These are phyloP conservation scores for Podarcis raffonei DNA, from an alignment of 2,113 vertebrate species.

Conservation along the genomic window DNA sequence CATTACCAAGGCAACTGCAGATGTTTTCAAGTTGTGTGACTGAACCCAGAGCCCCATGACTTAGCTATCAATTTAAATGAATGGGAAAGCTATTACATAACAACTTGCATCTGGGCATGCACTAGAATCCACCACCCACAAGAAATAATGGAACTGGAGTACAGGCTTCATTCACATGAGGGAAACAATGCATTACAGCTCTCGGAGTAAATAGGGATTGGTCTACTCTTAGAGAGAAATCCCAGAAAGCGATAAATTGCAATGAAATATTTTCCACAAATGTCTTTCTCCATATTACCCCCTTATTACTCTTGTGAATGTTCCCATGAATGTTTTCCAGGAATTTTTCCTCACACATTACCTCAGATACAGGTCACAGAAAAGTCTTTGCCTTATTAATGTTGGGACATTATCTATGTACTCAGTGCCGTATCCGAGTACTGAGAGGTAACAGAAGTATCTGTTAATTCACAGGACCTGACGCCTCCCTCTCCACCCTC, in stretches of 20 bases:
- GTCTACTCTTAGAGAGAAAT: background rate
- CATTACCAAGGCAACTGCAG: too few species aligned
- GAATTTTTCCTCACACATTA: background rate
- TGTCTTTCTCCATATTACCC: background rate
- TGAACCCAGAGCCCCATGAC: too few species aligned
- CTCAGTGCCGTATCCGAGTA: background rate
- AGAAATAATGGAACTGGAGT: too few species aligned
- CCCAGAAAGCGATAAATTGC: background rate
- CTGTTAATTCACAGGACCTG: background rate
- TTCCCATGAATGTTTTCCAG: background rate
- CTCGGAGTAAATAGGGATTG: background rate
- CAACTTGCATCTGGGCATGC: too few species aligned
- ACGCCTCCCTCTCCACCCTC: background rate
- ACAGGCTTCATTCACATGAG: too few species aligned
- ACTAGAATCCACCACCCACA: too few species aligned
- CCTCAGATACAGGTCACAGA: background rate
- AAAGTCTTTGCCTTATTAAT: background rate
- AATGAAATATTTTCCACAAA: background rate
- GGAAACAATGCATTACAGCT: background rate
- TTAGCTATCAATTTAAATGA: too few species aligned
- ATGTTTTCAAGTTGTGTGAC: too few species aligned
- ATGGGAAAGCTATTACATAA: too few species aligned
- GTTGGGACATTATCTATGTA: background rate
- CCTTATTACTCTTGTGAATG: background rate
- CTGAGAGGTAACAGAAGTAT: background rate